A percentile compares a stretch with the other conserved stretches of the same genome.
Evolutionary conservation across 2,888 invertebrate genomes (phyloP).

Genomic region (Blera fallax): DNA sequence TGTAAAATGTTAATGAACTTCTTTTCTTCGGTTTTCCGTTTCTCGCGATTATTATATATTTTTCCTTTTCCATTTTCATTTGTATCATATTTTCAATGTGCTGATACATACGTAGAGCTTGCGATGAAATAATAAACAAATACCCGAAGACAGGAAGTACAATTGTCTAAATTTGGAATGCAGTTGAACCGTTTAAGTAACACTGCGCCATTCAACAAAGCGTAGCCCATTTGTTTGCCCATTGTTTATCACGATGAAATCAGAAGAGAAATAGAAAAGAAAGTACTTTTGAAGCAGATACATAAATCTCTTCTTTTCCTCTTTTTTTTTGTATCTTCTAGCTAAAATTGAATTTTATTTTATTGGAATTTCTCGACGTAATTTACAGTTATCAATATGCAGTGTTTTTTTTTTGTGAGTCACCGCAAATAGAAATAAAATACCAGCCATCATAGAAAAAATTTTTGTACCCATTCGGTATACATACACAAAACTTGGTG

Average conservation of each 20-base stretch:
- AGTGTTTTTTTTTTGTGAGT: not conserved
- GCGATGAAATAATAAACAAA: not conserved
- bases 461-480: not conserved
- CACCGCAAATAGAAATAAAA: slow-evolving; percentile 14
- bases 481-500: not conserved
- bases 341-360: not conserved
- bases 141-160: slow-evolving; percentile 37
- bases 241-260: slow-evolving; percentile 25
- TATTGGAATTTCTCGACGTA: not conserved
- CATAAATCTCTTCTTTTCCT: not conserved
- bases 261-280: slow-evolving; percentile 22
- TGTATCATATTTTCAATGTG: slow-evolving; percentile 13
- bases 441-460: not conserved
- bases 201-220: slow-evolving; percentile 15
- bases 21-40: slow-evolving; percentile 22
- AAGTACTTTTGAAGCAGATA: slow-evolving; percentile 3
- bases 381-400: not conserved
- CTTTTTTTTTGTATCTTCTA: not conserved
- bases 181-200: slow-evolving; percentile 23
- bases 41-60: slow-evolving; percentile 18
- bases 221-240: not conserved
- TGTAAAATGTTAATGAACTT: slow-evolving; percentile 55
- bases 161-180: slow-evolving; percentile 56
- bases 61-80: slow-evolving; percentile 19
- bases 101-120: slow-evolving; percentile 9